Conservation (phyloP, 2,888 invertebrate species). For the Oegoconia quadripuncta region DNA sequence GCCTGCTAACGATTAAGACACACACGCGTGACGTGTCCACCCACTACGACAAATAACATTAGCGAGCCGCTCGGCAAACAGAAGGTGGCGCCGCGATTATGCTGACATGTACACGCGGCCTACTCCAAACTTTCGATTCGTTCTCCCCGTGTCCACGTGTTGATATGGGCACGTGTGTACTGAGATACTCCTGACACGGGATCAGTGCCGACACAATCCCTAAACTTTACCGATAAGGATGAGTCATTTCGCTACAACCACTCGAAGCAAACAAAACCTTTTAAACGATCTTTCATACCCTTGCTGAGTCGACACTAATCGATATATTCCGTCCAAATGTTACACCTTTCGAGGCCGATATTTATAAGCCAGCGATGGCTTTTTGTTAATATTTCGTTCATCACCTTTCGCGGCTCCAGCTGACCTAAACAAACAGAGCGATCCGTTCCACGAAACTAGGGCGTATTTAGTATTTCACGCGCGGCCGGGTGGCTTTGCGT, state of each 20-base stretch:
- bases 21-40: constrained; percentile 62
- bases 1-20: constrained; percentile 71
- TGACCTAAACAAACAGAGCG: constrained; percentile 73
- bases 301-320: constrained; percentile 18
- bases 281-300: constrained; percentile 11
- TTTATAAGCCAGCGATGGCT: constrained; percentile 48
- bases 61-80: constrained; percentile 65
- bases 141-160: constrained; percentile 42
- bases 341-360: constrained; percentile 39
- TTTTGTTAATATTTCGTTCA: constrained; percentile 64
- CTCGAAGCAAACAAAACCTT: constrained; percentile 8
- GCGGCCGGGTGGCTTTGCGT: constrained; percentile 67
- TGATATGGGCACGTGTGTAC: constrained; percentile 45
- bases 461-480: constrained; percentile 77
- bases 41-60: constrained; percentile 65
- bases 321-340: constrained; percentile 36
- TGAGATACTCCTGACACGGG: constrained; percentile 40
- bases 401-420: constrained; percentile 57
- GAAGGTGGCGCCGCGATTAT: constrained; percentile 58
- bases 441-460: constrained; percentile 70
- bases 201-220: constrained; percentile 36
- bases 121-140: constrained; percentile 41
- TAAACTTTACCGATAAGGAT: constrained; percentile 31
- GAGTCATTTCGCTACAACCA: constrained; percentile 6
- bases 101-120: constrained; percentile 47